Evolutionary conservation across 2,888 invertebrate genomes (phyloP).

Genomic region (Nomada ferruginata): DNA sequence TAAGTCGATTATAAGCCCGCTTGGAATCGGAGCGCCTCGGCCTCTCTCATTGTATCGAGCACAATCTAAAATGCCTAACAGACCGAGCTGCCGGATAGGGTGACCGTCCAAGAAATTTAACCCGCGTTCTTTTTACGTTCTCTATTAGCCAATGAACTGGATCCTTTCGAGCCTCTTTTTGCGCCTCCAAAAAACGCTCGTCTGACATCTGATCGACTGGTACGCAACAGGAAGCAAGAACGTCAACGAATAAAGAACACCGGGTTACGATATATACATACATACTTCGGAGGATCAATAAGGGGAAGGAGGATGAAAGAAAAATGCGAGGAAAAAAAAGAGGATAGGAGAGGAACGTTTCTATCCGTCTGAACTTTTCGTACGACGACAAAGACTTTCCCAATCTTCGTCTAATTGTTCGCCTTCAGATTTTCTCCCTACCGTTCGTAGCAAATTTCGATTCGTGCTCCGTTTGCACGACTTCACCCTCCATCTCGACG

Average conservation of each 20-base stretch:
- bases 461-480: conserved; percentile 63
- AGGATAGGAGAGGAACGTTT: conserved; percentile 51
- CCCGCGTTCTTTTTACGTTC: conserved; percentile 53
- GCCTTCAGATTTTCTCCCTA: conserved; percentile 45
- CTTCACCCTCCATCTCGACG: conserved; percentile 10
- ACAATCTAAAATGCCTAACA: conserved; percentile 41
- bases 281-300: too few relatives aligned
- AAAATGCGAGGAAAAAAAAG: background rate
- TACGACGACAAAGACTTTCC: conserved; percentile 69
- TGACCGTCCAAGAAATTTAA: conserved; percentile 67
- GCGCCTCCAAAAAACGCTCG: conserved; percentile 47
- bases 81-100: conserved; percentile 31
- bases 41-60: conserved; percentile 49
- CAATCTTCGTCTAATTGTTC: conserved; percentile 73
- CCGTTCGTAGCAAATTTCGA: conserved; percentile 66
- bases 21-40: conserved; percentile 40
- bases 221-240: conserved; percentile 64
- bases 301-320: background rate
- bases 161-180: conserved; percentile 48
- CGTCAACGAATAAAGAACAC: conserved; percentile 11
- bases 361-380: conserved; percentile 21
- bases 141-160: conserved; percentile 64
- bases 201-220: conserved; percentile 46
- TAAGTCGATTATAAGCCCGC: conserved; percentile 45
- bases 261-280: background rate